Evolutionary conservation across 2,113 vertebrate species (phyloP).

Genomic region (Notothenia rossii): DNA sequence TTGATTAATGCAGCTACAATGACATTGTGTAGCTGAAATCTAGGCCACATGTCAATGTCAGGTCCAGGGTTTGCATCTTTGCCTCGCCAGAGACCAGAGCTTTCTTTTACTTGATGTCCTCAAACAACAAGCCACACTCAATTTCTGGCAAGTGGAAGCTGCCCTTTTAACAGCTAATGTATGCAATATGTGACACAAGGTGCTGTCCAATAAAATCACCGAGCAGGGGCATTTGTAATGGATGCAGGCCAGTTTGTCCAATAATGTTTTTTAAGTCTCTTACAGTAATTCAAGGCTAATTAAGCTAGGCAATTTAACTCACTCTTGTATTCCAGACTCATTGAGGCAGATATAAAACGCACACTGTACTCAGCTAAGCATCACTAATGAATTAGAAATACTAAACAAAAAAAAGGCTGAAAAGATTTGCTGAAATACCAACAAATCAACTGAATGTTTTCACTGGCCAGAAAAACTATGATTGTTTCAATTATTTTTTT

Average conservation of each 20-base stretch:
- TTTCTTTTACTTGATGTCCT: slow-evolving; percentile 31
- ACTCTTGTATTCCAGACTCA: neutral
- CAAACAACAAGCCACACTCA: slow-evolving; percentile 37
- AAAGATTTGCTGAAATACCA: neutral
- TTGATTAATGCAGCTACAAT: neutral
- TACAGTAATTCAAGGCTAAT: slow-evolving; percentile 54
- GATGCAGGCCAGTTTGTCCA: slow-evolving; percentile 48
- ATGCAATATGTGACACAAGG: slow-evolving; percentile 34
- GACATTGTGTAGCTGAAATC: neutral
- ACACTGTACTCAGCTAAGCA: neutral
- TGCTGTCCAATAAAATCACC: slow-evolving; percentile 48
- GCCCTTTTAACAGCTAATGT: slow-evolving; percentile 53
- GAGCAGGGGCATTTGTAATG: slow-evolving; percentile 41
- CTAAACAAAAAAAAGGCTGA: neutral
- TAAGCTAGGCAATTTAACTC: slow-evolving; percentile 36
- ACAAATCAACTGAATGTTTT: slow-evolving; percentile 8
- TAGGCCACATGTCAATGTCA: neutral
- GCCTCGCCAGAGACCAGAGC: slow-evolving; percentile 2
- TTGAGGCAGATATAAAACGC: slow-evolving; percentile 19
- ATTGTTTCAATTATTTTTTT: slow-evolving; percentile 16
- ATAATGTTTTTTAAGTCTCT: slow-evolving; percentile 46
- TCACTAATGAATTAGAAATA: neutral
- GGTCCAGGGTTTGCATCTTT: slow-evolving; percentile 11
- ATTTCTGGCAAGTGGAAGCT: slow-evolving; percentile 44
- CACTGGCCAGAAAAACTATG: neutral